A percentile compares a stretch with the other conserved stretches of the same genome.
phyloP scores from a whole-genome alignment of 2,888 invertebrate genomes.

The Heliconius ismenius region DNA sequence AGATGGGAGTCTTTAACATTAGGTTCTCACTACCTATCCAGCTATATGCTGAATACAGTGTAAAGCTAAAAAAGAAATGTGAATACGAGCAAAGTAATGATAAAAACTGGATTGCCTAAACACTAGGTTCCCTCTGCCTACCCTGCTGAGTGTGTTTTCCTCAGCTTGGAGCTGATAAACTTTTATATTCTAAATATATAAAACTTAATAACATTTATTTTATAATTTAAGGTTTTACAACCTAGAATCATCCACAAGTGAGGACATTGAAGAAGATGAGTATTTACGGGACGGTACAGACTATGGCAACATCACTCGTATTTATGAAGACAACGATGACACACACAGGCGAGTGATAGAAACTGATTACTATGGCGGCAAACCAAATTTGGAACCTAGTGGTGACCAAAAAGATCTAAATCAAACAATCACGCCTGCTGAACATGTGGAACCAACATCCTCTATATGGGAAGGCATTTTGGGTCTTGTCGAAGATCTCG shows the following conservation, averaged over 20 bases:
- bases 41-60: too few species aligned
- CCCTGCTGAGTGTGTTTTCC: too few species aligned
- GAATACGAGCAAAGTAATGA: too few species aligned
- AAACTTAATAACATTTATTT: neutral
- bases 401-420: constrained; percentile 67
- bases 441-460: constrained; percentile 61
- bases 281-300: constrained; percentile 75
- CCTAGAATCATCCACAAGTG: constrained; percentile 86
- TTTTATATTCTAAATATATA: too few species aligned
- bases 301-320: constrained; percentile 70
- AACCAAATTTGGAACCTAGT: constrained; percentile 57
- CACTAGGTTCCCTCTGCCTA: too few species aligned
- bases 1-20: too few species aligned
- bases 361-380: constrained; percentile 57
- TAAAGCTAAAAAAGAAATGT: too few species aligned
- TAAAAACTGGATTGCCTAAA: too few species aligned
- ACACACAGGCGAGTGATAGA: constrained; percentile 57
- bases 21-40: too few species aligned
- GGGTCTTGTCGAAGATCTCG: constrained; percentile 71
- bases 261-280: constrained; percentile 81
- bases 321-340: constrained; percentile 61
- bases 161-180: too few species aligned
- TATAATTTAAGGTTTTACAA: constrained; percentile 80
- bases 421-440: constrained; percentile 66
- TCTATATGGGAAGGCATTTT: constrained; percentile 75